phyloP scores from a whole-genome alignment of 2,113 vertebrate species.

The Prinia subflava region DNA sequence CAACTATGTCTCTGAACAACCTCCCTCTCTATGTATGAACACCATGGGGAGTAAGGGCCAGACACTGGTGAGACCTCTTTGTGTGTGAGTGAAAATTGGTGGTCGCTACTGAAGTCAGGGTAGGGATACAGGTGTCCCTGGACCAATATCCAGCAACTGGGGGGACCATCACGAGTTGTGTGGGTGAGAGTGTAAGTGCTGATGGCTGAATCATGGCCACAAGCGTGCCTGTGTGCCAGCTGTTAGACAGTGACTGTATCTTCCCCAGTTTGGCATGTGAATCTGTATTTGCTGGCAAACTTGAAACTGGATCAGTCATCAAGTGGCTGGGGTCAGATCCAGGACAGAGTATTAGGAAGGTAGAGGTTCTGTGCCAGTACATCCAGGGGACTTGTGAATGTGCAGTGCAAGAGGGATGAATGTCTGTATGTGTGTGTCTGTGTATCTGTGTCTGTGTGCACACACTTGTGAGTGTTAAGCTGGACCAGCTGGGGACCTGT shows the following conservation, averaged over 20 bases:
- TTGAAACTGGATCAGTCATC: background rate
- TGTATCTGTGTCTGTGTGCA: background rate
- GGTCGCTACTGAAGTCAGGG: background rate
- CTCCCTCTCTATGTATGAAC: background rate
- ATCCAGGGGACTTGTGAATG: background rate
- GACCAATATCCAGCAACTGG: background rate
- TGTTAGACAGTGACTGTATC: background rate
- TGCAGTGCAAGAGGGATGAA: background rate
- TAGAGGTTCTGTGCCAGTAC: rapidly evolving
- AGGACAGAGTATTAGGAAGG: background rate
- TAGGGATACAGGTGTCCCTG: too few species aligned
- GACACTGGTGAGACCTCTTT: background rate
- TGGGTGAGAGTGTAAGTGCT: rapidly evolving
- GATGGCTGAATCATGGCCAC: rapidly evolving
- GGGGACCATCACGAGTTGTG: rapidly evolving
- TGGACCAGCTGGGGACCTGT: background rate
- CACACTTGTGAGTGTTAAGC: background rate
- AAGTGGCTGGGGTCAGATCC: background rate
- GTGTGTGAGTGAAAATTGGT: background rate
- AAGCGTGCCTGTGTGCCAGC: rapidly evolving
- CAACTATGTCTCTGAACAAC: background rate
- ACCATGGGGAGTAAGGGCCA: background rate
- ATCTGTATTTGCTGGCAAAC: background rate
- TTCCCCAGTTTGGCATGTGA: rapidly evolving
- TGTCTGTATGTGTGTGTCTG: background rate